Evolutionary conservation across 2,113 vertebrate genomes (phyloP).

Genomic region (Monarcha castaneiventris): DNA sequence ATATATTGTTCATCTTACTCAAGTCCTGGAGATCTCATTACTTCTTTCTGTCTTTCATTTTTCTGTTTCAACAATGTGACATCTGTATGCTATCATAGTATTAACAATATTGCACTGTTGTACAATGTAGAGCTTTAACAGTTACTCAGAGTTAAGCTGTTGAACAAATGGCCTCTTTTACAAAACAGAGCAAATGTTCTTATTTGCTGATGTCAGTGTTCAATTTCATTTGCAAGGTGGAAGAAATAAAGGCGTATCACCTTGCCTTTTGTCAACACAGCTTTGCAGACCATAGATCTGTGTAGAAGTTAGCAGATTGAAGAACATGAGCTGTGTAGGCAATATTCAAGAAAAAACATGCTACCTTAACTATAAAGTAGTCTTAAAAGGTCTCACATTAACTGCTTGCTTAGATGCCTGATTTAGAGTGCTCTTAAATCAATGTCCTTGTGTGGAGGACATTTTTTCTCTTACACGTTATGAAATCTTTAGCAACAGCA

Average conservation of each 20-base stretch:
- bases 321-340: not conserved
- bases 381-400: not conserved
- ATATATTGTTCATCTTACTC: slow-evolving; percentile 36
- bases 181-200: slow-evolving; percentile 15
- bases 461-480: not conserved
- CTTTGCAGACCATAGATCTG: not conserved
- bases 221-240: slow-evolving; percentile 21
- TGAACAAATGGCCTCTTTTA: slow-evolving; percentile 35
- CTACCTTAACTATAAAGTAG: not conserved
- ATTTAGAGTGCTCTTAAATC: not conserved
- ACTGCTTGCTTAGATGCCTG: not conserved
- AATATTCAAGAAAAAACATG: not conserved
- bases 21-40: slow-evolving; percentile 36
- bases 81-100: slow-evolving; percentile 50
- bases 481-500: not conserved
- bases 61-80: slow-evolving; percentile 45
- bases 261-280: not conserved
- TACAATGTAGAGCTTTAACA: slow-evolving; percentile 14
- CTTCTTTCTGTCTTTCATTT: slow-evolving; percentile 55
- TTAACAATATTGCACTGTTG: slow-evolving; percentile 52
- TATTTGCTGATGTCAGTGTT: slow-evolving; percentile 27
- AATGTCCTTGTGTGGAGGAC: not conserved
- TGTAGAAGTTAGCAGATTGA: not conserved
- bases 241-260: not conserved
- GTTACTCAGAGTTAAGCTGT: not conserved